phyloP scores from a whole-genome alignment of 2,888 invertebrate species.

The Perizoma affinitatum region DNA sequence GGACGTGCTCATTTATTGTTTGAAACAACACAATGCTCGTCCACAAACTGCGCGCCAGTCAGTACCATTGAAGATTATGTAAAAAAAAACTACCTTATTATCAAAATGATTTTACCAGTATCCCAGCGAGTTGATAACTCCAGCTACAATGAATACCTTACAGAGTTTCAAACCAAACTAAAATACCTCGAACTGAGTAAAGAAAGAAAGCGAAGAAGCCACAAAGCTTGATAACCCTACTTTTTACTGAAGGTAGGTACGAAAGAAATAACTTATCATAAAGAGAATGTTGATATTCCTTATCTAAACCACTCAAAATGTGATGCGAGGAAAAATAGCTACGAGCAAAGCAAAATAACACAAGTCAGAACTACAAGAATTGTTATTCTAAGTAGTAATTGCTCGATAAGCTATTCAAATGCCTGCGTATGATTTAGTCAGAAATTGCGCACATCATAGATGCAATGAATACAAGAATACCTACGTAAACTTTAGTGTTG shows the following conservation, averaged over 20 bases:
- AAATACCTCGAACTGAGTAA: background rate
- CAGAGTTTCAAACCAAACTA: too few species aligned
- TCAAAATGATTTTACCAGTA: constrained; percentile 14
- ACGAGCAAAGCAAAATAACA: background rate
- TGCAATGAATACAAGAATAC: constrained; percentile 7
- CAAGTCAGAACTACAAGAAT: constrained; percentile 3
- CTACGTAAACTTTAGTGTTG: constrained; percentile 10
- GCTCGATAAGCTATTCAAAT: constrained; percentile 1
- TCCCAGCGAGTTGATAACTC: background rate
- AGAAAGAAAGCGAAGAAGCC: background rate
- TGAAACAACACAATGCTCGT: constrained; percentile 58
- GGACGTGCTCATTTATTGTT: constrained; percentile 64
- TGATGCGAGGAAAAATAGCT: background rate
- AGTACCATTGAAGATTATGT: constrained; percentile 33
- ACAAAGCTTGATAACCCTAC: constrained; percentile 11
- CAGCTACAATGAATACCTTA: too few species aligned
- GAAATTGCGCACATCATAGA: constrained; percentile 15
- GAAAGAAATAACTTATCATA: too few species aligned
- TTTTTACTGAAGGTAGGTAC: background rate
- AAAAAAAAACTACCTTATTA: constrained; percentile 34
- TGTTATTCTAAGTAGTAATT: background rate
- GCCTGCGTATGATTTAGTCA: constrained; percentile 14
- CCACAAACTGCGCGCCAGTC: constrained; percentile 43
- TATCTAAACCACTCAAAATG: background rate
- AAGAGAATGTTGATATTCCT: too few species aligned